Percentiles rank a stretch among this genome's conserved stretches.
Evolutionary conservation across 2,797 vertebrate genomes (phyloP).

Genomic region (Silurus aristotelis): DNA sequence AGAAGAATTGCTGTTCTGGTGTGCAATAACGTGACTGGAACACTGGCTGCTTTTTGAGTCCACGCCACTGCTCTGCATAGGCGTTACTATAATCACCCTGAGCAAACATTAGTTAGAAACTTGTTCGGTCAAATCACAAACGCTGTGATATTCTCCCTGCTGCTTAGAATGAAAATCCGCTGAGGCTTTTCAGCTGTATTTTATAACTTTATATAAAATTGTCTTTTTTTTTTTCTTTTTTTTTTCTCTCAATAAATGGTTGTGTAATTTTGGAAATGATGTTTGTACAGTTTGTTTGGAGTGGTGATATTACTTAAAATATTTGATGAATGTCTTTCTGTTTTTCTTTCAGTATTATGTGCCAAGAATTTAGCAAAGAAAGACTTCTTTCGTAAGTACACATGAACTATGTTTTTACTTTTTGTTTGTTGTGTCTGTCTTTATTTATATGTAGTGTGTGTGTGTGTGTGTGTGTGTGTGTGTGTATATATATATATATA

Average conservation of each 20-base stretch:
- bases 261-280: conserved; percentile 17
- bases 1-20: background rate
- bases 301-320: background rate
- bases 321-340: conserved; percentile 34
- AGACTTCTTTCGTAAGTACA: conserved; percentile 98
- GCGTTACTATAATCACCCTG: background rate
- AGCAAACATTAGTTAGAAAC: background rate
- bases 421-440: background rate
- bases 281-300: conserved; percentile 14
- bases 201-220: background rate
- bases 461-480: too few relatives aligned
- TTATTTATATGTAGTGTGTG: background rate
- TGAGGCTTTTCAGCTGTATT: background rate
- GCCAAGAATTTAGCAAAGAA: conserved; percentile 99
- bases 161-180: background rate
- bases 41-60: background rate
- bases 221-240: background rate
- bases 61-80: background rate
- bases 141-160: conserved; percentile 38
- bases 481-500: too few relatives aligned
- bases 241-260: background rate
- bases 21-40: background rate
- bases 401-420: background rate
- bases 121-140: background rate
- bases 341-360: conserved; percentile 88